Percentiles rank a stretch among this genome's conserved stretches.
Evolutionary conservation across 2,113 vertebrate genomes (phyloP).

Genomic region (Oreotrochilus melanogaster): DNA sequence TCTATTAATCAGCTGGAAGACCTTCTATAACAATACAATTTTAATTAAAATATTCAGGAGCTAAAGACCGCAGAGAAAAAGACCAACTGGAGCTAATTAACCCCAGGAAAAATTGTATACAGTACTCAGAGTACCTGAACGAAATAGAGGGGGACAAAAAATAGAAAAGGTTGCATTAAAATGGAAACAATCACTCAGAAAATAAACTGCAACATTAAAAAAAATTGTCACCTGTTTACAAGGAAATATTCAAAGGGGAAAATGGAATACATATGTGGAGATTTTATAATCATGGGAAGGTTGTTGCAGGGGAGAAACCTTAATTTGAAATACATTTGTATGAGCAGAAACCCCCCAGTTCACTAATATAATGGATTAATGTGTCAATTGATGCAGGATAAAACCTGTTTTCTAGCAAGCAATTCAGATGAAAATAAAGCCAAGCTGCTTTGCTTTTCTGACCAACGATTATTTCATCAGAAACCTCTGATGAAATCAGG

Average conservation of each 20-base stretch:
- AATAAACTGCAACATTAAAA: not conserved
- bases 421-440: not conserved
- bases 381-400: not conserved
- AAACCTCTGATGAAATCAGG: not conserved
- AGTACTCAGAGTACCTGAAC: not conserved
- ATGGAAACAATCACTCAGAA: not conserved
- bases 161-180: not conserved
- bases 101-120: not conserved
- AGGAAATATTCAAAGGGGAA: not conserved
- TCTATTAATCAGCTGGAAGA: slow-evolving; percentile 3
- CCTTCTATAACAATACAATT: not conserved
- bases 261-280: not conserved
- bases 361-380: fast-evolving
- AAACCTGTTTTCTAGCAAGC: not conserved
- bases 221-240: not conserved
- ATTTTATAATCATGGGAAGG: not conserved
- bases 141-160: not conserved
- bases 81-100: not conserved
- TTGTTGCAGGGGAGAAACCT: not conserved
- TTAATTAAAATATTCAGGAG: slow-evolving; percentile 38
- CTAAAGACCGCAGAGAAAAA: not conserved
- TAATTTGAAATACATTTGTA: not conserved
- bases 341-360: not conserved
- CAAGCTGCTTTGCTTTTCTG: not conserved
- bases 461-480: not conserved